Evolutionary conservation across 1,140 invertebrate genomes (phyloP).

Genomic region (Leguminivora glycinivorella): DNA sequence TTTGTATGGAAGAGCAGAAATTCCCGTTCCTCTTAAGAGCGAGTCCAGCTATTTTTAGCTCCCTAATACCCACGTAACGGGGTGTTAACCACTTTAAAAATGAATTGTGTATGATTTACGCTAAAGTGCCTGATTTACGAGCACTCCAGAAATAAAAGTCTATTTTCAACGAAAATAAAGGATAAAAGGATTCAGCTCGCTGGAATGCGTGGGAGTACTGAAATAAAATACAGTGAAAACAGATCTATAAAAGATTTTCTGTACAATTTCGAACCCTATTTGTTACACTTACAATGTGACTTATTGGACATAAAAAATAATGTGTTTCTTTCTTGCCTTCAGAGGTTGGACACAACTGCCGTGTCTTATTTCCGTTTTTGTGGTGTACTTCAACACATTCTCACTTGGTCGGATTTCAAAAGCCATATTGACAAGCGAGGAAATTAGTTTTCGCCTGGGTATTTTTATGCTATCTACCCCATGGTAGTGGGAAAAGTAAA

Average conservation of each 20-base stretch:
- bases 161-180: background rate
- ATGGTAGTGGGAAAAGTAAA: too few relatives aligned
- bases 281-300: background rate
- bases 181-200: background rate
- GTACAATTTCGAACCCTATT: background rate
- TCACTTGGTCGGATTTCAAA: too few relatives aligned
- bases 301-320: too few relatives aligned
- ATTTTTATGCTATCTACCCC: too few relatives aligned
- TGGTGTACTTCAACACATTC: too few relatives aligned
- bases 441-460: too few relatives aligned
- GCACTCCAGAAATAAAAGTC: conserved; percentile 1
- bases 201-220: conserved; percentile 2
- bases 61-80: background rate
- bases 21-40: too few relatives aligned
- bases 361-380: too few relatives aligned
- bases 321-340: too few relatives aligned
- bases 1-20: too few relatives aligned
- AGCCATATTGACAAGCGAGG: too few relatives aligned
- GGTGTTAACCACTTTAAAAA: background rate
- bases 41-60: background rate
- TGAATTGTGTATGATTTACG: background rate
- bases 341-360: too few relatives aligned
- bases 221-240: background rate
- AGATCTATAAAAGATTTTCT: background rate
- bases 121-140: background rate